Conservation (phyloP, 2,888 invertebrate species). For the Nomada ferruginata region DNA sequence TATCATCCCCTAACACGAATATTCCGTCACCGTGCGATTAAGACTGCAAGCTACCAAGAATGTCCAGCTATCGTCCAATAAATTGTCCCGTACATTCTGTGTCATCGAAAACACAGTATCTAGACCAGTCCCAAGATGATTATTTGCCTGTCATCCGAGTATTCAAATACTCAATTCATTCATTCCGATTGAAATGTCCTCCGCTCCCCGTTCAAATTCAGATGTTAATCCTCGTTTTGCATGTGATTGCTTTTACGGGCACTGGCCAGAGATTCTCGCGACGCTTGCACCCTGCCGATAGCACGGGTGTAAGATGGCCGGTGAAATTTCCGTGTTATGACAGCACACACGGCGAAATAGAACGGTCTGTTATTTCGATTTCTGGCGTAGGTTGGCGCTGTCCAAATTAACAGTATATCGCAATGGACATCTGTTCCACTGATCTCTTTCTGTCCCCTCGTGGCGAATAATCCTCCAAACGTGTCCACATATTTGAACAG, state of each 20-base stretch:
- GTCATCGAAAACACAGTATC: neutral
- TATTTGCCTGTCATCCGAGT: conserved; percentile 21
- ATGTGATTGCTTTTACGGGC: conserved; percentile 44
- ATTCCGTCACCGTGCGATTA: too few species aligned
- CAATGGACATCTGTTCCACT: conserved; percentile 40
- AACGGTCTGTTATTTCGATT: conserved; percentile 58
- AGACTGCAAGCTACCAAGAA: too few species aligned
- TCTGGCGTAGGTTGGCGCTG: conserved; percentile 31
- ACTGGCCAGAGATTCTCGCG: conserved; percentile 6
- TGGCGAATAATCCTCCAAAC: conserved; percentile 30
- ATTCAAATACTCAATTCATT: conserved; percentile 19
- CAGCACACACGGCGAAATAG: conserved; percentile 45
- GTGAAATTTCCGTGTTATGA: conserved; percentile 39
- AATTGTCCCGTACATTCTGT: neutral
- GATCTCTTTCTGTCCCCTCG: neutral
- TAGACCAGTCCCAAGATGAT: conserved; percentile 1
- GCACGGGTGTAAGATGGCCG: conserved; percentile 39
- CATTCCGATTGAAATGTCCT: conserved; percentile 1
- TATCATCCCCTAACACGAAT: neutral
- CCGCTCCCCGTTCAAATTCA: neutral
- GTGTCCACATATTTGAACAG: neutral
- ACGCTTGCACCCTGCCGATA: conserved; percentile 34
- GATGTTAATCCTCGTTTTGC: conserved; percentile 43
- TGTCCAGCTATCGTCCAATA: neutral
- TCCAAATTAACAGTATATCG: conserved; percentile 59